Conservation (phyloP, 2,888 invertebrate species). For the Tineola bisselliella region DNA sequence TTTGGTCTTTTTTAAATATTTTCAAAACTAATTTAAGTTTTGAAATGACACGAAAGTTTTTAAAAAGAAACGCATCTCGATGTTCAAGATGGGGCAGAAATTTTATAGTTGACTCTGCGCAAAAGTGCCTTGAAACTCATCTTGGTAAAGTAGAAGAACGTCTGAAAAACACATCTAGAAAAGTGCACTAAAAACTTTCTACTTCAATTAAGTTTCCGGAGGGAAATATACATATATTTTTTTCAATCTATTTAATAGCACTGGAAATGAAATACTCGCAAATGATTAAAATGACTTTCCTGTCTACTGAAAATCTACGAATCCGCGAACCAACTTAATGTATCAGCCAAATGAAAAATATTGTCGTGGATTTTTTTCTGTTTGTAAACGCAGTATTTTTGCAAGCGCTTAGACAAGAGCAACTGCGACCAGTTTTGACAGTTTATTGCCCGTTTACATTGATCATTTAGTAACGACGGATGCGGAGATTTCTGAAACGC, state of each 20-base stretch:
- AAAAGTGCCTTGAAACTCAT: background rate
- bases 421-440: too few species aligned
- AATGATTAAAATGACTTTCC: conserved; percentile 1
- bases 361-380: background rate
- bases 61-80: background rate
- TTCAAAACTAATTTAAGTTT: background rate
- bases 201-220: background rate
- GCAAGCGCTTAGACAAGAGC: background rate
- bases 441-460: too few species aligned
- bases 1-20: background rate
- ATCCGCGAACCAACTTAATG: conserved; percentile 4
- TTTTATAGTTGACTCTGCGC: background rate
- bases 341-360: conserved; percentile 5
- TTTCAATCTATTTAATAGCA: conserved; percentile 7
- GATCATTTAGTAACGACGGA: too few species aligned
- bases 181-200: background rate
- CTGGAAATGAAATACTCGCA: conserved; percentile 3
- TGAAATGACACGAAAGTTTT: background rate
- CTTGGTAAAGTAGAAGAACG: background rate
- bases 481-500: too few species aligned
- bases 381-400: too few species aligned
- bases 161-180: background rate
- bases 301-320: background rate
- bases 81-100: background rate
- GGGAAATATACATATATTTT: background rate